Evolutionary conservation across 2,888 invertebrate genomes (phyloP).

Genomic region (Spodoptera picta): DNA sequence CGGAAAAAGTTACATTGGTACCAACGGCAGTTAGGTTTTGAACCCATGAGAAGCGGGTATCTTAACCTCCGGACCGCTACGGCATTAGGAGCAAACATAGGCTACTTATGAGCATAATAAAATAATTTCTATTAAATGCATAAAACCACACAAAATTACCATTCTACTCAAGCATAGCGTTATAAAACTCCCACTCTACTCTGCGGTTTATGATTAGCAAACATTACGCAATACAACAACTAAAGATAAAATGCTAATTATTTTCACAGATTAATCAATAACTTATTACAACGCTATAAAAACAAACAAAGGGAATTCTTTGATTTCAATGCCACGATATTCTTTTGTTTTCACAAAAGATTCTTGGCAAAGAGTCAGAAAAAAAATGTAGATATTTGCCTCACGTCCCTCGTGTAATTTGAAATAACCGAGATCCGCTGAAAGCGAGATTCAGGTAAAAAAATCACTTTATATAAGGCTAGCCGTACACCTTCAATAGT

Average conservation of each 20-base stretch:
- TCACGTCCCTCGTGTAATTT: constrained; percentile 62
- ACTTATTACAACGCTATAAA: constrained; percentile 1
- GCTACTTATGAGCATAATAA: too few species aligned
- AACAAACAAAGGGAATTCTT: constrained; percentile 10
- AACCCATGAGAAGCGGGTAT: too few species aligned
- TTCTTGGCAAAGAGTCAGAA: constrained; percentile 47
- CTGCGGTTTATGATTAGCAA: too few species aligned
- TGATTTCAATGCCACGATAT: constrained; percentile 29
- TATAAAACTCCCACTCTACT: too few species aligned
- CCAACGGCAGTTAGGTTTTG: too few species aligned
- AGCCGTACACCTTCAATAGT: constrained; percentile 20
- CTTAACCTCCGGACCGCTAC: too few species aligned
- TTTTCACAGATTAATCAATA: constrained; percentile 4
- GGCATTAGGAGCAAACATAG: too few species aligned
- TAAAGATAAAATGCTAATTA: constrained; percentile 5
- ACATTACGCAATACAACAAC: not conserved
- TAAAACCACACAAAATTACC: too few species aligned
- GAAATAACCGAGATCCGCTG: constrained; percentile 64
- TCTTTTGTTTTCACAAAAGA: constrained; percentile 39
- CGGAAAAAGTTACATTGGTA: too few species aligned
- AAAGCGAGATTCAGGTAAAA: constrained; percentile 64
- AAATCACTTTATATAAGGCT: constrained; percentile 68
- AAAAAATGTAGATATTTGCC: constrained; percentile 46
- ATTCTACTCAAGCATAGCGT: too few species aligned
- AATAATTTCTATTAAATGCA: too few species aligned